These are phyloP conservation scores for Abscondita cerata DNA, from an alignment of 2,888 invertebrate species.

Conservation along the genomic window DNA sequence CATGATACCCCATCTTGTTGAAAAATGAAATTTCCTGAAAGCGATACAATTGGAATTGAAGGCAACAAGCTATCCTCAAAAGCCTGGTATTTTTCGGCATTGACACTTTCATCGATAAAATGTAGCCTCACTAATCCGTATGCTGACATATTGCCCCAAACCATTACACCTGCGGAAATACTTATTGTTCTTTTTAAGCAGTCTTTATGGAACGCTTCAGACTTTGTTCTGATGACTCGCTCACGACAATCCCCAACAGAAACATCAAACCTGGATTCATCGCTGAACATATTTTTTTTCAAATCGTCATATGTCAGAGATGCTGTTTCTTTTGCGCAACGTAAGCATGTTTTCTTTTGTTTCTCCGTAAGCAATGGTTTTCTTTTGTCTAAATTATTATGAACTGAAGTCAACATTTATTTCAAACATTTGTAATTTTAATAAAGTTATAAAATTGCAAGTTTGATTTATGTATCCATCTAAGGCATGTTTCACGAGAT, in stretches of 20 bases:
- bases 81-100: not conserved
- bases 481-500: not conserved
- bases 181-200: conserved; percentile 9
- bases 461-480: not conserved
- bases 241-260: conserved; percentile 11
- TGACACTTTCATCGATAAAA: no score
- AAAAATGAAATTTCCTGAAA: not conserved
- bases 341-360: not conserved
- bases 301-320: conserved; percentile 4
- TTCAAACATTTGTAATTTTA: not conserved
- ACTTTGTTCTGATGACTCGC: conserved; percentile 1
- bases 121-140: not conserved
- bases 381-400: not conserved
- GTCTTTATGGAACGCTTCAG: conserved; percentile 4
- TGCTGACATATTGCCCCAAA: not conserved
- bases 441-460: not conserved
- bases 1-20: conserved; percentile 6
- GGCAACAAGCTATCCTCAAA: conserved; percentile 3
- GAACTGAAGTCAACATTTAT: not conserved
- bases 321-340: not conserved
- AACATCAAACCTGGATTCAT: conserved; percentile 16
- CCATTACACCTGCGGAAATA: not conserved
- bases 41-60: not conserved
- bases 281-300: conserved; percentile 11
- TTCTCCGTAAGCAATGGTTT: not conserved